A percentile compares a stretch with the other conserved stretches of the same genome.
These are phyloP conservation scores for Ceratosolen fusciceps DNA, from an alignment of 1,140 invertebrate species.

Conservation along the genomic window DNA sequence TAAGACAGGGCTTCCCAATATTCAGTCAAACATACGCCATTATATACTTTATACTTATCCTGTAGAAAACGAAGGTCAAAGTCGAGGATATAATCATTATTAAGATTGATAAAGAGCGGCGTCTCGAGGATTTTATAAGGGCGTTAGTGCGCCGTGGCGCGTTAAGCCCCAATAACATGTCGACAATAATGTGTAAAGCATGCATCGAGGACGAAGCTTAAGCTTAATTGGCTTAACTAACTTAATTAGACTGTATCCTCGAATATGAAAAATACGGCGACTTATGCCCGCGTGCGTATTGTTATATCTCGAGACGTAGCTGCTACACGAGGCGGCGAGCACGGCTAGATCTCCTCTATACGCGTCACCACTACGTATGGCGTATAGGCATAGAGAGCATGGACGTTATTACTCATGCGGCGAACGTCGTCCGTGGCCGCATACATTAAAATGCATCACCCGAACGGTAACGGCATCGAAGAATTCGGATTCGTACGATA, in stretches of 20 bases:
- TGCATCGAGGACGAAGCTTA: neutral
- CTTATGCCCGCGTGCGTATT: neutral
- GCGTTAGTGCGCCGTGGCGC: neutral
- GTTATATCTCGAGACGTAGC: too few relatives aligned
- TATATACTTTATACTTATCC: too few relatives aligned
- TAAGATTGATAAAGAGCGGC: neutral
- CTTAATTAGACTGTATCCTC: neutral
- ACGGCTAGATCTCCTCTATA: too few relatives aligned
- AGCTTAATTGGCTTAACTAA: neutral
- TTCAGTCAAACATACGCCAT: too few relatives aligned
- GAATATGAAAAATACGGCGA: conserved; percentile 3
- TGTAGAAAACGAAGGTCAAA: too few relatives aligned
- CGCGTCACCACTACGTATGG: neutral
- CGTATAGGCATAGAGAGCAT: neutral
- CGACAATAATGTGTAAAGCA: neutral
- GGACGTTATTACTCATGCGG: conserved; percentile 37
- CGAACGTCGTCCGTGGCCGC: neutral
- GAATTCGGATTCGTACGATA: conserved; percentile 8
- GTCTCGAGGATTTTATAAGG: neutral
- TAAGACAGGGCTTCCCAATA: too few relatives aligned
- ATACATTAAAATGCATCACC: conserved; percentile 26
- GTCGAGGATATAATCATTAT: too few relatives aligned
- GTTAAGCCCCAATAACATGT: neutral
- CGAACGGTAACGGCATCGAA: conserved; percentile 23
- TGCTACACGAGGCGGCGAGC: too few relatives aligned